A percentile compares a stretch with the other conserved stretches of the same genome.
Conservation (phyloP, 2,888 invertebrate genomes). For the Drosophila paracracens region DNA sequence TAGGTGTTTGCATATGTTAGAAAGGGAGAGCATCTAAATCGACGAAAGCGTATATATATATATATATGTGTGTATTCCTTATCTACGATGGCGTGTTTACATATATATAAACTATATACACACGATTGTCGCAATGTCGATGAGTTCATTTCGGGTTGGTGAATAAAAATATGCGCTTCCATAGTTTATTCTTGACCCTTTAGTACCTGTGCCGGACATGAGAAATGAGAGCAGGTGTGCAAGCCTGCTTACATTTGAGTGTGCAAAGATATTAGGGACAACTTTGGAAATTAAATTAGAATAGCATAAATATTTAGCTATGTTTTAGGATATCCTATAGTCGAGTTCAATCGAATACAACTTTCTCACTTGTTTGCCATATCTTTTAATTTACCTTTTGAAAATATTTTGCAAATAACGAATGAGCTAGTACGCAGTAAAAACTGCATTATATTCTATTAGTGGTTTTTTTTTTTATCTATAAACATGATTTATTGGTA, state of each 20-base stretch:
- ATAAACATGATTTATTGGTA: background rate
- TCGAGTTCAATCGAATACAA: background rate
- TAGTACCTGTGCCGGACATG: background rate
- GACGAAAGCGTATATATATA: background rate
- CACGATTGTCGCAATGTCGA: background rate
- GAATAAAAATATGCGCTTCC: background rate
- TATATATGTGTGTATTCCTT: background rate
- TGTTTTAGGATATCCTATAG: background rate
- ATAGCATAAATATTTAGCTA: background rate
- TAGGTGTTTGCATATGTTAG: background rate
- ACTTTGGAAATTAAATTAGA: background rate
- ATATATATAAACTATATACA: background rate
- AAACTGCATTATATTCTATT: background rate
- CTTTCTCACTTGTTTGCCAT: background rate
- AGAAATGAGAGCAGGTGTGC: too few relatives aligned
- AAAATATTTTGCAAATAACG: background rate
- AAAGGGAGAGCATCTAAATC: background rate
- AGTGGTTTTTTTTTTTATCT: background rate
- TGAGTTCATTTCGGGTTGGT: background rate
- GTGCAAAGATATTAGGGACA: background rate
- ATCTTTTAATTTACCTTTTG: background rate
- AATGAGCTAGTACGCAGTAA: background rate
- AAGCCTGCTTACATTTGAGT: background rate
- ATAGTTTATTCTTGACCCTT: background rate
- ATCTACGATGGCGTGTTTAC: background rate